Percentiles rank a stretch among this genome's conserved stretches.
Evolutionary conservation across 2,888 invertebrate genomes (phyloP).

Genomic region (Hypena proboscidalis): DNA sequence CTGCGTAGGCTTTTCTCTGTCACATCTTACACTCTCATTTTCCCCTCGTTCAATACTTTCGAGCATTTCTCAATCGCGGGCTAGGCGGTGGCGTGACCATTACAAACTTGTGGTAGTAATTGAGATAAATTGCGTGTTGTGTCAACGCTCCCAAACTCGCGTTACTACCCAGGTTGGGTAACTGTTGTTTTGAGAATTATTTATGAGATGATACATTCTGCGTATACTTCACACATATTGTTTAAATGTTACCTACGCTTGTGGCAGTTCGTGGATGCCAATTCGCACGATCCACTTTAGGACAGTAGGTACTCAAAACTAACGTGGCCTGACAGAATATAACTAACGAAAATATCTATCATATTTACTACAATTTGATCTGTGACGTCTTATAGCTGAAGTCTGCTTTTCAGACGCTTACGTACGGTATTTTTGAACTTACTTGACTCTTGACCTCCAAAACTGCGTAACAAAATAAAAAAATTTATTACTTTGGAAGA

Average conservation of each 20-base stretch:
- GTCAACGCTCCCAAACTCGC: slow-evolving; percentile 51
- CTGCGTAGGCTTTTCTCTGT: no score
- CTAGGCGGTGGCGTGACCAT: slow-evolving; percentile 26
- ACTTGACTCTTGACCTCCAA: no score
- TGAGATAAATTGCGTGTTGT: slow-evolving; percentile 55
- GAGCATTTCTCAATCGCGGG: slow-evolving; percentile 5
- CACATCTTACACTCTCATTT: slow-evolving; percentile 14
- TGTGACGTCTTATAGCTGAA: no score
- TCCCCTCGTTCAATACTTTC: slow-evolving; percentile 6
- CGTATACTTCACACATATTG: slow-evolving; percentile 28
- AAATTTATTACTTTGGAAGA: no score
- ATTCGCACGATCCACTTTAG: slow-evolving; percentile 33
- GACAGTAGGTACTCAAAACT: slow-evolving; percentile 12
- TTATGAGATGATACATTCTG: slow-evolving; percentile 27
- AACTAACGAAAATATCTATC: no score
- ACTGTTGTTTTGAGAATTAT: slow-evolving; percentile 37
- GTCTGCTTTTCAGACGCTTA: no score
- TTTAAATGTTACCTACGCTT: no score
- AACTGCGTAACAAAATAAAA: no score
- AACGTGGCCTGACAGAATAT: no score
- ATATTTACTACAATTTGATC: no score
- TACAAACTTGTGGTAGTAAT: slow-evolving; percentile 38
- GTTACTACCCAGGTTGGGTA: slow-evolving; percentile 36
- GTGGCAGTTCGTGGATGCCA: slow-evolving; percentile 14
- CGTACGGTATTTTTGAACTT: no score